Evolutionary conservation across 2,888 invertebrate species (phyloP), one percentile per base, ranked within the genome.

Genomic region (Epinotia ramella): DNA sequence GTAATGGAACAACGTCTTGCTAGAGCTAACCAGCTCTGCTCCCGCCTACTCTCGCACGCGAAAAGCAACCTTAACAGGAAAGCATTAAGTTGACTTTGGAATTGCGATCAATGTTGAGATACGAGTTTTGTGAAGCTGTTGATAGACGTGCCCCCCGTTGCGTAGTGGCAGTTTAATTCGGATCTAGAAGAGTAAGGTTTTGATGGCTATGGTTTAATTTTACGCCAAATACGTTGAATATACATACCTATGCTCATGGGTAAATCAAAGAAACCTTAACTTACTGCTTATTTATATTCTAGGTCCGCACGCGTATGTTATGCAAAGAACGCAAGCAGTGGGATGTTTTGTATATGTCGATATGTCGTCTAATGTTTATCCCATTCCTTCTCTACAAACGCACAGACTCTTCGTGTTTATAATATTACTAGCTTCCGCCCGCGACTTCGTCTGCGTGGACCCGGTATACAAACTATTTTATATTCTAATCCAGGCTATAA

Each of bases 141-240:
- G 9, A 7, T 46, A 20, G 44, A 16, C 20, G 7, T 57, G 46
- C 40, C 68, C 44, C 69, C 69, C 60, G 69, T 59, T 69, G 69
- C 46, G 69, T 24, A 69, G 59, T 69, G 69, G 69, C 69, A 60
- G 59, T 69, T 57, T 60, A 46, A 60, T 69, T 46, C 69, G 69
- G 59, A 69, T 69, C 59, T 69, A 46, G n/a, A n/a, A 69, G 20
- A 44, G 59, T 60, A n/a, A 60, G 46, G 57, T 59, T 68, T 46
- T 69, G 69, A 69, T 69, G 59, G 57, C 11, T 60, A 24, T 59
- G 44, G 46, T 24, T 60, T 69, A 46, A 46, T 20, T 28, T 60
- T 46, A 67, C 33, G 56, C 56, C 56, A 67, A 67, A 67, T 67
- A 59, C 44, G 16, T 68, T 66, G 33, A 53, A 66, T 11, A 33